Conservation (phyloP, 2,113 vertebrate species). For the Osmerus mordax region DNA sequence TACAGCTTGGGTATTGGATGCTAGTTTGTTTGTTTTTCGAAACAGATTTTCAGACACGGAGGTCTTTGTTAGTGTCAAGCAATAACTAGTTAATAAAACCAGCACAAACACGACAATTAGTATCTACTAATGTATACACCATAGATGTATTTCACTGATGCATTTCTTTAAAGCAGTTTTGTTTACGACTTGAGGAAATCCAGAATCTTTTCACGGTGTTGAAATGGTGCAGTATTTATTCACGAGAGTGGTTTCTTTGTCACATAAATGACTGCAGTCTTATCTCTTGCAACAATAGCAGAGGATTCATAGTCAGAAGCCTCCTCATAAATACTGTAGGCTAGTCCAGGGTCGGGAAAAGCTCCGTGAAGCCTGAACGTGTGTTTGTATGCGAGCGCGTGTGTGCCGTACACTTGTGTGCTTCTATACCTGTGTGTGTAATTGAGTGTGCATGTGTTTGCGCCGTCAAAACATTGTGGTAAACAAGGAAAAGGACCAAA, state of each 20-base stretch:
- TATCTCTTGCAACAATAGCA: constrained; percentile 36
- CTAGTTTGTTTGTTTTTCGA: neutral
- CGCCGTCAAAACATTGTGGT: too few species aligned
- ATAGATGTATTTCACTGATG: too few species aligned
- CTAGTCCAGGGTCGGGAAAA: constrained; percentile 41
- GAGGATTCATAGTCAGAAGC: constrained; percentile 45
- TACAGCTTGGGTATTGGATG: neutral
- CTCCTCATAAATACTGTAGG: constrained; percentile 28
- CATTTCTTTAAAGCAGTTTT: constrained; percentile 9
- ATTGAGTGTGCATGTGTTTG: too few species aligned
- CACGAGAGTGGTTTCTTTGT: constrained; percentile 34
- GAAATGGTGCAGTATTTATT: constrained; percentile 43
- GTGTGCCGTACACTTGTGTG: neutral
- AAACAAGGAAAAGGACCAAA: too few species aligned
- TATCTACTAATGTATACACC: too few species aligned
- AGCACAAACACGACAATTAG: too few species aligned
- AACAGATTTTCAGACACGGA: neutral
- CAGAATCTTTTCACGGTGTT: constrained; percentile 15
- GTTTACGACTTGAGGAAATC: constrained; percentile 14
- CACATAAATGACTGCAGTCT: constrained; percentile 45
- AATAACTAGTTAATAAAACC: too few species aligned
- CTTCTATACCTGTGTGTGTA: neutral
- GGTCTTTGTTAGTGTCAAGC: too few species aligned
- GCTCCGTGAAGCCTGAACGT: neutral
- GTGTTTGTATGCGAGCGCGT: neutral